Evolutionary conservation across 2,888 invertebrate genomes (phyloP).

Genomic region (Idaea dimidiata): DNA sequence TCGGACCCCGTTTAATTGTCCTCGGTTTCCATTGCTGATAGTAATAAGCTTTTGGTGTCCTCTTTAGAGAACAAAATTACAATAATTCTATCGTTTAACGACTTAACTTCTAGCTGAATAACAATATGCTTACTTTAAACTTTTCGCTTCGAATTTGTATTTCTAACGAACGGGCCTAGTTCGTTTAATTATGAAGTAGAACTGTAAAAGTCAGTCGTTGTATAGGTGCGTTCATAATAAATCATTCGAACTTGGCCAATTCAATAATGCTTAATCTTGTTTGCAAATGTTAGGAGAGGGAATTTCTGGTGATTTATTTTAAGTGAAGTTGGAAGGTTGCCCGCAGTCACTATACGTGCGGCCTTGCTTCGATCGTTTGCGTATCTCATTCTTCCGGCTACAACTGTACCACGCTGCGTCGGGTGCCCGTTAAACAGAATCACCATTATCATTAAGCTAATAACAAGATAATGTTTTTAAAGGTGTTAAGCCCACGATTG

Average conservation of each 20-base stretch:
- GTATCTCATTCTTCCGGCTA: constrained; percentile 20
- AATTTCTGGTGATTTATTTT: constrained; percentile 66
- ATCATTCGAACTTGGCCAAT: constrained; percentile 50
- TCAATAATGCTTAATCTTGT: constrained; percentile 66
- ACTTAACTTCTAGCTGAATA: not conserved
- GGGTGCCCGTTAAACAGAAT: no score
- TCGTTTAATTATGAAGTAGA: constrained; percentile 12
- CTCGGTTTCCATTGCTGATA: not conserved
- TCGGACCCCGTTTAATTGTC: not conserved
- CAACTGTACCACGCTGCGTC: not conserved
- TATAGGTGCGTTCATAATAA: constrained; percentile 27
- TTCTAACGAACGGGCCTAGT: not conserved
- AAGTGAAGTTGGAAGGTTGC: constrained; percentile 62
- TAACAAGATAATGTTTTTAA: no score
- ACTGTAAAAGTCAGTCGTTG: constrained; percentile 19
- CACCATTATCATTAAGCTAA: no score
- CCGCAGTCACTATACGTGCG: constrained; percentile 37
- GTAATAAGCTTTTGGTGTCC: not conserved
- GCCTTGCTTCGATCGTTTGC: constrained; percentile 29
- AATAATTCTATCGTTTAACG: not conserved
- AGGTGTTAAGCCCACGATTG: no score
- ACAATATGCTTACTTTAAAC: not conserved
- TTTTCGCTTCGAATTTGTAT: not conserved
- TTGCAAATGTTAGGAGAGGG: constrained; percentile 51
- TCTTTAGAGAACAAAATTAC: not conserved